Conservation (phyloP, 2,113 vertebrate species). For the Narcine bancroftii region DNA sequence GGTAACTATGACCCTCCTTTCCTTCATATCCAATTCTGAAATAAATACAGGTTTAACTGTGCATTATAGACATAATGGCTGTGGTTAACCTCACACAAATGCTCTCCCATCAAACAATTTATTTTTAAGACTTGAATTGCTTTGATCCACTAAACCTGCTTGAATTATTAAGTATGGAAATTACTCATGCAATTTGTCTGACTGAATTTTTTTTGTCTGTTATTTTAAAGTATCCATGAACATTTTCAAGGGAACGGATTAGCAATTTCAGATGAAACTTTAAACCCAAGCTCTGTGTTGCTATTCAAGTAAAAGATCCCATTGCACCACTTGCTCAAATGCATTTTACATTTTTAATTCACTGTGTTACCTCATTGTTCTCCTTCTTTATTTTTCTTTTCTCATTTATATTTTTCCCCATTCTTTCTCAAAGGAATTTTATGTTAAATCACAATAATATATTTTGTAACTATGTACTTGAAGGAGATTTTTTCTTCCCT, state of each 20-base stretch:
- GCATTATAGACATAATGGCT: background rate
- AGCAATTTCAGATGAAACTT: background rate
- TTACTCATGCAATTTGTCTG: background rate
- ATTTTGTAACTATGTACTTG: background rate
- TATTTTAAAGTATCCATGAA: background rate
- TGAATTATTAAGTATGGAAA: background rate
- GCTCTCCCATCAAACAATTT: background rate
- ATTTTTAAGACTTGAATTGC: background rate
- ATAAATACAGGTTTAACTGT: background rate
- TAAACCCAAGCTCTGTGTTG: background rate
- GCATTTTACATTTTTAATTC: background rate
- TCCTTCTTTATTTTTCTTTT: background rate
- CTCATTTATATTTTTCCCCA: background rate
- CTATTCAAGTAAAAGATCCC: background rate
- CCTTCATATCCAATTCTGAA: background rate
- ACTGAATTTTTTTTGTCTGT: background rate
- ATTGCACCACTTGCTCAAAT: background rate
- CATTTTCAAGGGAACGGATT: background rate
- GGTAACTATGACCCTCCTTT: background rate
- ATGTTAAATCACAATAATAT: background rate
- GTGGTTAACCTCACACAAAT: background rate
- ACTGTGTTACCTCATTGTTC: background rate
- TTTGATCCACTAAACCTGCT: background rate
- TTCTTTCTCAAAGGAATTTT: background rate
- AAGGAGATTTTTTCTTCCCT: background rate